phyloP scores from a whole-genome alignment of 2,113 vertebrate genomes.

The Propithecus coquereli region DNA sequence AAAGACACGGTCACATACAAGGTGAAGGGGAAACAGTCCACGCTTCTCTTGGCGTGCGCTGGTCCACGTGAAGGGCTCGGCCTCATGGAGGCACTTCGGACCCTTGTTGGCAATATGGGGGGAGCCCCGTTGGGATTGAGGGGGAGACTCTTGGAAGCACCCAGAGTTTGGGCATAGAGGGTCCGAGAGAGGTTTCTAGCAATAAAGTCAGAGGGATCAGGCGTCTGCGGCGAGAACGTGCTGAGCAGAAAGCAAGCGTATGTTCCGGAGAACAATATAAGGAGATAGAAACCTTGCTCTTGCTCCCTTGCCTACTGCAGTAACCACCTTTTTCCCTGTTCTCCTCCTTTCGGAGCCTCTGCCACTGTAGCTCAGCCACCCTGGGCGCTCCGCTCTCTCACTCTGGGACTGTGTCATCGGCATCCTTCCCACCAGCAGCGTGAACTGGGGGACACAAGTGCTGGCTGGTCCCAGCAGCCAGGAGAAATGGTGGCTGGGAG shows the following conservation, averaged over 20 bases:
- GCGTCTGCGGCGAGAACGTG: rapidly evolving
- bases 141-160: neutral
- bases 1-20: rapidly evolving
- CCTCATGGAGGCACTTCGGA: neutral
- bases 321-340: neutral
- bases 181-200: neutral
- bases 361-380: neutral
- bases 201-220: neutral
- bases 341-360: neutral
- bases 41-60: rapidly evolving
- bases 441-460: neutral
- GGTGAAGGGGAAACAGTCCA: too few species aligned
- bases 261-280: rapidly evolving
- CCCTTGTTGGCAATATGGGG: too few species aligned
- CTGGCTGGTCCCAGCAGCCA: neutral
- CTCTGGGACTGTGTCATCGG: neutral
- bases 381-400: rapidly evolving
- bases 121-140: rapidly evolving
- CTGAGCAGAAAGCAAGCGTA: neutral
- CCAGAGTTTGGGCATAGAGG: neutral
- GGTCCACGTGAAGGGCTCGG: rapidly evolving
- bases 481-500: neutral
- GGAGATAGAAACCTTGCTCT: neutral
- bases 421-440: neutral
- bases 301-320: too few species aligned